A percentile compares a stretch with the other conserved stretches of the same genome.
Evolutionary conservation across 2,797 vertebrate genomes (phyloP).

Genomic region (Acrocephalus scirpaceus): DNA sequence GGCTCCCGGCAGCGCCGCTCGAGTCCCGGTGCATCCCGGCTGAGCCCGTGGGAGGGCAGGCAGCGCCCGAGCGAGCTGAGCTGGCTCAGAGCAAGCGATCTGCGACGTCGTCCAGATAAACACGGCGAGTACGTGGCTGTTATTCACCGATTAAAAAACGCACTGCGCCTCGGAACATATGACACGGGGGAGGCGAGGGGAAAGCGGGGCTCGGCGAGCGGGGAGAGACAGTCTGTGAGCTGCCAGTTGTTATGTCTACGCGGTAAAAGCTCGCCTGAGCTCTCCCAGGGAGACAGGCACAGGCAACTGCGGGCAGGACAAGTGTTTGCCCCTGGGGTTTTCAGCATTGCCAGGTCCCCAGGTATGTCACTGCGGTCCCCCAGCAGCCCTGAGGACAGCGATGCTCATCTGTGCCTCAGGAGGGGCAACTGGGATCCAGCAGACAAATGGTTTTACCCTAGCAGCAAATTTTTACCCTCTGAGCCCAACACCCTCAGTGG

Average conservation of each 20-base stretch:
- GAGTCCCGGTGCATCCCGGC: neutral
- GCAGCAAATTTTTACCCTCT: neutral
- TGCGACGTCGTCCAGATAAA: neutral
- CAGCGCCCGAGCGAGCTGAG: neutral
- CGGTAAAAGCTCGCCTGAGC: neutral
- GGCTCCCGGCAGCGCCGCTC: neutral
- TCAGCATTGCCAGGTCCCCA: neutral
- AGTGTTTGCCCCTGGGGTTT: accelerated
- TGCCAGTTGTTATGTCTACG: constrained; percentile 18
- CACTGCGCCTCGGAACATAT: neutral
- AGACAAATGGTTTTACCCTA: neutral
- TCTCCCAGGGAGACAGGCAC: neutral
- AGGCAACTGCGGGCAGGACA: neutral
- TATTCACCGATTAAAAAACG: neutral
- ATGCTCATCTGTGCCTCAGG: neutral
- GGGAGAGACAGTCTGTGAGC: neutral
- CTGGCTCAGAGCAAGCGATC: neutral
- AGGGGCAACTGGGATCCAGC: neutral
- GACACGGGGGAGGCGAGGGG: constrained; percentile 51
- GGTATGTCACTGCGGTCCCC: accelerated
- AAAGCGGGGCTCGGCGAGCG: neutral
- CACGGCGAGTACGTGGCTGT: neutral
- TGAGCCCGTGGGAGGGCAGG: constrained; percentile 39
- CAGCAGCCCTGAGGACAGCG: accelerated
- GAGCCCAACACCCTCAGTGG: accelerated